Percentiles rank a stretch among this genome's conserved stretches.
Conservation (phyloP, 1,140 invertebrate species). For the Temnothorax curvispinosus region DNA sequence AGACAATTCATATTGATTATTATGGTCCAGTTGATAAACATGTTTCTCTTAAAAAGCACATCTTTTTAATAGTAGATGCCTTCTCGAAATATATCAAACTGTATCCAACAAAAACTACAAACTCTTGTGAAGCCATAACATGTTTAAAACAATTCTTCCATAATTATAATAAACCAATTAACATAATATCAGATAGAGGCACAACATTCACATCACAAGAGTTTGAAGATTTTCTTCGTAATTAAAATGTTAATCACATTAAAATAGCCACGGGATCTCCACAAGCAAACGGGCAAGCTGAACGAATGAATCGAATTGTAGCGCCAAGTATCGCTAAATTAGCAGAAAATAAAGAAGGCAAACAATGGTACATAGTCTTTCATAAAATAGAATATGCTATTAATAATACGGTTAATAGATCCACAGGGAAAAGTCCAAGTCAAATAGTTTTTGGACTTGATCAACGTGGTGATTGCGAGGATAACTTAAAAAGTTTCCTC, state of each 20-base stretch:
- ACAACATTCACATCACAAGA: too few species aligned
- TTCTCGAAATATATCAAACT: neutral
- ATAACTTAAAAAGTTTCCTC: neutral
- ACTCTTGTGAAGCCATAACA: neutral
- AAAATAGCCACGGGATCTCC: too few species aligned
- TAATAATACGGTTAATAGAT: neutral
- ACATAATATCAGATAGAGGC: too few species aligned
- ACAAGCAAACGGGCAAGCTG: too few species aligned
- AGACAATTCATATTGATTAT: neutral
- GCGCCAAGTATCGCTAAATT: neutral
- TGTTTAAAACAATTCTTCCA: neutral
- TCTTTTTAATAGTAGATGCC: neutral
- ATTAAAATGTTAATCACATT: too few species aligned
- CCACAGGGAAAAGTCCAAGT: neutral
- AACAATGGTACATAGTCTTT: neutral
- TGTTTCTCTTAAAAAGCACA: neutral
- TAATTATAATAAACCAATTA: too few species aligned
- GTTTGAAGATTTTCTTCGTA: too few species aligned
- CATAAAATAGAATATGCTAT: neutral
- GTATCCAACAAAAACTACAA: neutral
- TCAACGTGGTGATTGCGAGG: neutral
- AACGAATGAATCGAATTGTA: neutral
- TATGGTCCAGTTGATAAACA: neutral
- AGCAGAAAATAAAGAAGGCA: neutral
- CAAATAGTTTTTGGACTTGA: neutral